phyloP scores from a whole-genome alignment of 2,888 invertebrate species.

The Neoscelio sp. region DNA sequence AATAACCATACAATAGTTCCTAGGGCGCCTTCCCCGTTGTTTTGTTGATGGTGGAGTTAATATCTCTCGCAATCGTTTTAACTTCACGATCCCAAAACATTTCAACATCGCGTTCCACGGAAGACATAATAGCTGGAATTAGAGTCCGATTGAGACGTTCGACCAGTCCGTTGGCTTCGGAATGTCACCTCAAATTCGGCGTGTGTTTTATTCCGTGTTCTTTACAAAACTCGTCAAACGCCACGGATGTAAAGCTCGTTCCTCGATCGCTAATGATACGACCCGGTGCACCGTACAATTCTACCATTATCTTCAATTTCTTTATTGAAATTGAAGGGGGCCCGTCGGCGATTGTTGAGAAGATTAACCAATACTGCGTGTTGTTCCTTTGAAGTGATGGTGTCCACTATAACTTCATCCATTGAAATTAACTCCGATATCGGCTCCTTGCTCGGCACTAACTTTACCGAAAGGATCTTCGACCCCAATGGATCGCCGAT shows the following conservation, averaged over 20 bases:
- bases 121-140: constrained; percentile 24
- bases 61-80: constrained; percentile 10
- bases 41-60: constrained; percentile 24
- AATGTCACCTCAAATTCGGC: constrained; percentile 46
- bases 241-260: constrained; percentile 34
- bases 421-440: too few relatives aligned
- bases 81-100: constrained; percentile 35
- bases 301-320: too few relatives aligned
- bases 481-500: too few relatives aligned
- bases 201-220: constrained; percentile 20
- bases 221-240: constrained; percentile 37
- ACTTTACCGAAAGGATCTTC: too few relatives aligned
- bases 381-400: too few relatives aligned
- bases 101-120: not conserved
- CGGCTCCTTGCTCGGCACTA: too few relatives aligned
- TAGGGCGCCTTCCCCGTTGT: constrained; percentile 42
- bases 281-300: constrained; percentile 45
- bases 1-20: constrained; percentile 50
- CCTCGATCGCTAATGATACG: constrained; percentile 43
- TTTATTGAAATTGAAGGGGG: too few relatives aligned
- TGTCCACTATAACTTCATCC: too few relatives aligned
- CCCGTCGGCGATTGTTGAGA: too few relatives aligned
- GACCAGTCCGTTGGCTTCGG: constrained; percentile 46
- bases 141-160: constrained; percentile 47
- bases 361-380: too few relatives aligned